Percentiles rank a stretch among this genome's conserved stretches.
These are phyloP conservation scores for Neoaliturus tenellus DNA, from an alignment of 2,888 invertebrate species.

Conservation along the genomic window DNA sequence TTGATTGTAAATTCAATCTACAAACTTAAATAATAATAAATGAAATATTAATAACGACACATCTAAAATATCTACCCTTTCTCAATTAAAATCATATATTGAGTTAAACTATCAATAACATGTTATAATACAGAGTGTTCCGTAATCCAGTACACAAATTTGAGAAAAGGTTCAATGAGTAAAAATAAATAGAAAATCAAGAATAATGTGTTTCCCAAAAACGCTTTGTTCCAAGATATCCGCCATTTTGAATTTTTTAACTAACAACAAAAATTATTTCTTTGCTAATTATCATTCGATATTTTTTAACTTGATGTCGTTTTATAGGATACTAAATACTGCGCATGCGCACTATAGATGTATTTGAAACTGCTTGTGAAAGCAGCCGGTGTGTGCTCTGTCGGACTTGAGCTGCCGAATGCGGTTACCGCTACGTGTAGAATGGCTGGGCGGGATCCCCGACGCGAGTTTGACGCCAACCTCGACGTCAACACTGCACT, in stretches of 20 bases:
- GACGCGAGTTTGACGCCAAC: no score
- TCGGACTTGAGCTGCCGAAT: no score
- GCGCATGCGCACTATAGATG: no score
- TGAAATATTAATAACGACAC: background rate
- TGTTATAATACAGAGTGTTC: background rate
- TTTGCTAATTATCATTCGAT: background rate
- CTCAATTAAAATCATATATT: background rate
- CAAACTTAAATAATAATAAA: no score
- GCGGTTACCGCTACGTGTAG: no score
- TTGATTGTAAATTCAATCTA: no score
- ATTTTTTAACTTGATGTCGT: background rate
- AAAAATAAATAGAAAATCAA: constrained; percentile 13
- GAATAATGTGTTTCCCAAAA: no score
- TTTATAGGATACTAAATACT: background rate
- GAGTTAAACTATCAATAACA: background rate
- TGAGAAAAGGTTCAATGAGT: background rate
- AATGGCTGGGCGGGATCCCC: no score
- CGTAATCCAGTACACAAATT: background rate
- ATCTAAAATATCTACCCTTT: background rate
- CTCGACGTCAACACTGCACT: no score
- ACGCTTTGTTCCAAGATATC: background rate
- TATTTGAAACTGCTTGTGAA: no score
- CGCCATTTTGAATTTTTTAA: background rate
- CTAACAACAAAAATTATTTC: background rate
- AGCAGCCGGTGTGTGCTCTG: no score